Percentiles rank a stretch among this genome's conserved stretches.
Conservation (phyloP, 2,888 invertebrate genomes). For the Noctua fimbriata region DNA sequence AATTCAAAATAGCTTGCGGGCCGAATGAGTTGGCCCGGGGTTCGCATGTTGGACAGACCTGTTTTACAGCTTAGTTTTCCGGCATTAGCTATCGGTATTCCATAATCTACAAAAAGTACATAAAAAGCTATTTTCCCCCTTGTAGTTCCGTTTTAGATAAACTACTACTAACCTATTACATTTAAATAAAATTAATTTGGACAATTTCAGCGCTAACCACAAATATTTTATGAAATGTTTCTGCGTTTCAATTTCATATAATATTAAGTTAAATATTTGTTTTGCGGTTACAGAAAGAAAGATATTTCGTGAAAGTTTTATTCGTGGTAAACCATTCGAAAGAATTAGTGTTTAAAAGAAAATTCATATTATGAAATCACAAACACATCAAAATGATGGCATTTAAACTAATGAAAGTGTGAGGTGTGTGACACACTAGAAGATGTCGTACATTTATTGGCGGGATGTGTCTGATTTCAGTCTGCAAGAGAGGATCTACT, state of each 20-base stretch:
- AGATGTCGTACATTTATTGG: too few relatives aligned
- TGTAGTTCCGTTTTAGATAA: conserved; percentile 9
- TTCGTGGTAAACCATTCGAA: neutral
- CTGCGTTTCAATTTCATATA: conserved; percentile 40
- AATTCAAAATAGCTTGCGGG: too few relatives aligned
- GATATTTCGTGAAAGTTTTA: conserved; percentile 9
- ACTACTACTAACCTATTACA: neutral
- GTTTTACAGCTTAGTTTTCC: neutral
- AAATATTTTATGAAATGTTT: conserved; percentile 11
- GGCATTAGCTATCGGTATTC: neutral
- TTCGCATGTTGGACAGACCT: too few relatives aligned
- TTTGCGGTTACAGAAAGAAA: conserved; percentile 33
- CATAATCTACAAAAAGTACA: neutral
- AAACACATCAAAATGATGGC: neutral
- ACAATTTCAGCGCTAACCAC: conserved; percentile 23
- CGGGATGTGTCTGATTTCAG: too few relatives aligned
- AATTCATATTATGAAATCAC: neutral
- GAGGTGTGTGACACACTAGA: too few relatives aligned
- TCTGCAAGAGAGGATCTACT: too few relatives aligned
- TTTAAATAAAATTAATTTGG: neutral
- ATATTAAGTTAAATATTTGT: conserved; percentile 25
- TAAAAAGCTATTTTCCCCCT: too few relatives aligned
- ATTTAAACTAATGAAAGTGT: neutral
- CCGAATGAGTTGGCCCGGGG: too few relatives aligned
- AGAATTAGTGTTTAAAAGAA: neutral